A percentile compares a stretch with the other conserved stretches of the same genome.
phyloP scores from a whole-genome alignment of 2,113 vertebrate genomes.

The Sterna hirundo region DNA sequence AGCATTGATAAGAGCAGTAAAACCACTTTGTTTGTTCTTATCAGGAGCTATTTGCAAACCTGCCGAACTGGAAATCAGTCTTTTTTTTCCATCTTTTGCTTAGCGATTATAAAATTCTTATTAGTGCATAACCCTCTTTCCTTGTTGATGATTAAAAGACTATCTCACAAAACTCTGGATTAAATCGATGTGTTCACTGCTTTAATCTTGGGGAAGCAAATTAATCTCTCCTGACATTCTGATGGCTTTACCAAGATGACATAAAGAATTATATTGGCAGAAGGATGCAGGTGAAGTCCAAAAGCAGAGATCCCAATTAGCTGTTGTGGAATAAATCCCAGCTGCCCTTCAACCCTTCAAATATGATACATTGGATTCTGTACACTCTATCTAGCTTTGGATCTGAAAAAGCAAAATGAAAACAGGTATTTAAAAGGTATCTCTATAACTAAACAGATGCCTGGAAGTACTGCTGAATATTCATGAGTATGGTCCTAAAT shows the following conservation, averaged over 20 bases:
- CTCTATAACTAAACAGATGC: neutral
- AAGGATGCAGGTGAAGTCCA: neutral
- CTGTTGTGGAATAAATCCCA: slow-evolving; percentile 20
- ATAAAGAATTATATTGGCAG: slow-evolving; percentile 9
- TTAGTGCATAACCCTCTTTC: neutral
- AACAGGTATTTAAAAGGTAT: neutral
- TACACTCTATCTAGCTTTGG: neutral
- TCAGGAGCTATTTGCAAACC: slow-evolving; percentile 35
- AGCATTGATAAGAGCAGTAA: slow-evolving; percentile 8
- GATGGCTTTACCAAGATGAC: neutral
- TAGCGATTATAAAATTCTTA: slow-evolving; percentile 10
- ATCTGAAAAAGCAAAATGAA: neutral
- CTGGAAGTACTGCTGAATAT: neutral
- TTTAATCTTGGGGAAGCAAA: slow-evolving; percentile 22
- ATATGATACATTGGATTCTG: slow-evolving; percentile 16
- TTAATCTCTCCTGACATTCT: slow-evolving; percentile 31
- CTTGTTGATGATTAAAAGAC: neutral
- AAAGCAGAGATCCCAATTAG: slow-evolving; percentile 44
- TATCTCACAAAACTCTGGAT: neutral
- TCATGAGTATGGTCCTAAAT: neutral
- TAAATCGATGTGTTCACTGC: neutral
- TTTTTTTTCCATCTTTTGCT: neutral
- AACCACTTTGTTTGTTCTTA: slow-evolving; percentile 30
- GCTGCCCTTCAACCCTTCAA: slow-evolving; percentile 18
- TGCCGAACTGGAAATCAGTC: neutral